Base-by-base conservation (phyloP, 2,888 invertebrate genomes). In the Nephrotoma flavescens region DNA sequence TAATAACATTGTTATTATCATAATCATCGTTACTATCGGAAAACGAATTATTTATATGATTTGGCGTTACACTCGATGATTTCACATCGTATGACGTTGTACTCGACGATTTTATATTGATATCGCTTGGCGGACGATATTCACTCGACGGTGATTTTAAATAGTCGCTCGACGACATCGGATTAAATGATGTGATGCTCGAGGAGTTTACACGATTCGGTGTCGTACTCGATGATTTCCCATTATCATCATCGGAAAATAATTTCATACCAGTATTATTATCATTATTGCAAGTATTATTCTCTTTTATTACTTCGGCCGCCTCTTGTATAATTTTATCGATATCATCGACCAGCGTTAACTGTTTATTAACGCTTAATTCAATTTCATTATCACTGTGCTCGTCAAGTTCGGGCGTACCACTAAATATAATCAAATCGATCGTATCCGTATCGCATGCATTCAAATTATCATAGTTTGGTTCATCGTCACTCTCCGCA, bases 391-490 rank as follows among this genome's bases (percentile, higher is more conserved):
- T 45, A 86, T 88, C 88, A 7, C 19, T 6, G 1, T 15, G 3
- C 9, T 45, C 85, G 1, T 5, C 19, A 9, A 45, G 7, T 15
- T 44, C 45, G 52, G 86, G 87, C 86, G 87, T 87, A n/a, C 41
- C 42, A n/a, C 12, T 57, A 15, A 52, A 52, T 15, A 52, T n/a
- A 12, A 45, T 86, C 47, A 86, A 44, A 45, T 86, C 86, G 7
- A 86, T 45, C 3, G 86, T 44, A 6, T 44, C 45, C 15, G 44
- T 41, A 47, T 84, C 84, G 12, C n/a, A 84, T 7, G 87, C 15
- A 41, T 88, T 88, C 45, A 91, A 89, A 86, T 92, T 92, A 88
- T 92, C 92, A 89, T 92, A 93, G 87, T 92, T 92, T 87, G 90
- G 90, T 12, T 88, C 88, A 52, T 89, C 89, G 4, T 84, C 84